Conservation (phyloP, 2,888 invertebrate genomes). For the Sesia apiformis region DNA sequence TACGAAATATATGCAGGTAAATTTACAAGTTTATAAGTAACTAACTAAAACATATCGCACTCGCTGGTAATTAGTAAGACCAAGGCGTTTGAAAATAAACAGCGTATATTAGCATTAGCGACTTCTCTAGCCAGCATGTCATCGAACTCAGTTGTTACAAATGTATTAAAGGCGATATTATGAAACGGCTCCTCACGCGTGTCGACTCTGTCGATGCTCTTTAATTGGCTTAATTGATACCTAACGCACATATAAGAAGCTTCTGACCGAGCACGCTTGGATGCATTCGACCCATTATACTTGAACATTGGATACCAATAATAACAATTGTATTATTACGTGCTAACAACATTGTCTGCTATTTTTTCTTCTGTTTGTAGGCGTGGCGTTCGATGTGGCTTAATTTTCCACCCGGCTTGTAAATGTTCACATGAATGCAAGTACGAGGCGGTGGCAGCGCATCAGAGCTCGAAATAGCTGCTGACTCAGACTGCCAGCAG, state of each 20-base stretch:
- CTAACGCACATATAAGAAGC: constrained; percentile 7
- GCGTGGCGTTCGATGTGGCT: neutral
- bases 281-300: constrained; percentile 1
- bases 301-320: neutral
- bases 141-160: constrained; percentile 48
- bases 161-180: constrained; percentile 56
- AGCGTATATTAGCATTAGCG: neutral
- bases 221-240: constrained; percentile 59
- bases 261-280: constrained; percentile 8
- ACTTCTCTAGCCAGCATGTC: constrained; percentile 8
- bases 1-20: too few relatives aligned
- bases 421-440: neutral
- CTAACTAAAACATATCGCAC: neutral
- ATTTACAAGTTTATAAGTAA: too few relatives aligned
- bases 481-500: constrained; percentile 44
- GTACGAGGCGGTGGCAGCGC: constrained; percentile 17
- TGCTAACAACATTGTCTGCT: neutral
- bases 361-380: neutral
- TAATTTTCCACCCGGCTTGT: neutral
- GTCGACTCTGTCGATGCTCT: constrained; percentile 43
- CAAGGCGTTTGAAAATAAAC: neutral
- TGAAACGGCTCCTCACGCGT: constrained; percentile 46
- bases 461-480: constrained; percentile 47
- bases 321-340: neutral
- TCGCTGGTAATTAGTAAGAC: neutral